Conservation (phyloP, 2,113 vertebrate species). For the Pycnonotus jocosus region DNA sequence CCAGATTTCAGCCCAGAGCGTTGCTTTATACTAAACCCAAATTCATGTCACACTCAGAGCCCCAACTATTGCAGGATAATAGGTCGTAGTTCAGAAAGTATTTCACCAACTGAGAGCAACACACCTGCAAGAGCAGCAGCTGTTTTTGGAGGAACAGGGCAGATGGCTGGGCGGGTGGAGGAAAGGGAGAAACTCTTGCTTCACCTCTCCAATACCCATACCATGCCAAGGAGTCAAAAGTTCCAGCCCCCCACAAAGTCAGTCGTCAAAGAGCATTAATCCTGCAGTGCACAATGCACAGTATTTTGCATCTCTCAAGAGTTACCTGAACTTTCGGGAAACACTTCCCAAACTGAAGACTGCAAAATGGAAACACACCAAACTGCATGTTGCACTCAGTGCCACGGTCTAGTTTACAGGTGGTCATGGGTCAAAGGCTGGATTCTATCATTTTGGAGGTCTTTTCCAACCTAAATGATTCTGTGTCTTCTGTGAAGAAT, state of each 20-base stretch:
- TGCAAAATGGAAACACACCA: background rate
- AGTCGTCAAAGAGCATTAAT: background rate
- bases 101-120: background rate
- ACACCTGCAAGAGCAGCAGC: background rate
- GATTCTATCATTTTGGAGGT: background rate
- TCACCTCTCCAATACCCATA: background rate
- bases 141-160: background rate
- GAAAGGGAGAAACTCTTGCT: background rate
- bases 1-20: background rate
- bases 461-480: background rate
- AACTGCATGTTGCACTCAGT: background rate
- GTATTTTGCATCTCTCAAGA: background rate
- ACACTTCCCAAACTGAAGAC: background rate
- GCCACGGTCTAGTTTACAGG: background rate
- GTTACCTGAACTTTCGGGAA: background rate
- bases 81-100: background rate
- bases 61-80: background rate
- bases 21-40: background rate
- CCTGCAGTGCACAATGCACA: rapidly evolving
- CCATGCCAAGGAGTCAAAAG: rapidly evolving
- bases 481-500: background rate
- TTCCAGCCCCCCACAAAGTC: background rate
- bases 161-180: background rate
- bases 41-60: background rate
- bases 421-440: background rate